Percentiles rank a stretch among this genome's conserved stretches.
These are phyloP conservation scores for Drosophila rhopaloa DNA, from an alignment of 1,140 invertebrate species.

Conservation along the genomic window DNA sequence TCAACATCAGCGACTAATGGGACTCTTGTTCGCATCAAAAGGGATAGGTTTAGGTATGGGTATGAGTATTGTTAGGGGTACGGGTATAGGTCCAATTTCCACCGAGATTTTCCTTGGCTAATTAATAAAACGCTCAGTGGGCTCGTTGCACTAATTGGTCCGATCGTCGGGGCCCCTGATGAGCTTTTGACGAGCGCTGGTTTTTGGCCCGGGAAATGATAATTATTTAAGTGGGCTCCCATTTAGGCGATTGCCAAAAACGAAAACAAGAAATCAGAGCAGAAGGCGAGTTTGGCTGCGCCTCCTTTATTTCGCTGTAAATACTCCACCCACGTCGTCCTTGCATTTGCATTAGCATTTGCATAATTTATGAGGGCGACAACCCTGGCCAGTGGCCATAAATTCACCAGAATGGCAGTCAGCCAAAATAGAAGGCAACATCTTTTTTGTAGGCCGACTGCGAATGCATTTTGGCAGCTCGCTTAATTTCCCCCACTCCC, in stretches of 20 bases:
- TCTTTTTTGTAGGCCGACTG: constrained; percentile 31
- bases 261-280: constrained; percentile 18
- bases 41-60: not conserved
- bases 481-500: constrained; percentile 12
- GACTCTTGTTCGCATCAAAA: constrained; percentile 42
- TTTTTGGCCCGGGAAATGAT: constrained; percentile 67
- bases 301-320: not conserved
- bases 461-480: constrained; percentile 56
- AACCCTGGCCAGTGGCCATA: constrained; percentile 66
- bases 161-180: constrained; percentile 67
- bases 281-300: not conserved
- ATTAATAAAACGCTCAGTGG: constrained; percentile 74
- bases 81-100: constrained; percentile 50
- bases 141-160: constrained; percentile 72
- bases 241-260: constrained; percentile 67
- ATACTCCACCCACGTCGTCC: constrained; percentile 5
- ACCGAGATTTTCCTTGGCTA: constrained; percentile 67
- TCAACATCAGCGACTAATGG: constrained; percentile 76
- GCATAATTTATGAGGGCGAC: constrained; percentile 79
- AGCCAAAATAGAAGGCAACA: constrained; percentile 32
- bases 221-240: constrained; percentile 78
- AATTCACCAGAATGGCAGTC: constrained; percentile 52
- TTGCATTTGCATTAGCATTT: constrained; percentile 69
- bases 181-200: constrained; percentile 73
- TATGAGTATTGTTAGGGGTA: not conserved